Percentiles rank a stretch among this genome's conserved stretches.
These are phyloP conservation scores for Bolinopsis microptera DNA, from an alignment of 37 sponge, comb jelly and placozoan species.

Conservation along the genomic window DNA sequence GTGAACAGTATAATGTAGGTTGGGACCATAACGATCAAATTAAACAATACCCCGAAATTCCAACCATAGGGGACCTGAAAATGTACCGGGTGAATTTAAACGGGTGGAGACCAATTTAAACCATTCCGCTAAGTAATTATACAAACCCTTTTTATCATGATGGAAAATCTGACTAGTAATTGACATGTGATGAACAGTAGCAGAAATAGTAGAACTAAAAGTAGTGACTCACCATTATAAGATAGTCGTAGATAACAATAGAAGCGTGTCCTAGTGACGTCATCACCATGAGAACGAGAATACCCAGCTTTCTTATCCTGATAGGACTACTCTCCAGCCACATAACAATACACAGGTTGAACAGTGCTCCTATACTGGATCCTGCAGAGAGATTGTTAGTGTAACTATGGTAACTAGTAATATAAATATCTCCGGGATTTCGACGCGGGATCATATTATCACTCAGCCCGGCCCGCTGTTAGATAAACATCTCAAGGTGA, in stretches of 20 bases:
- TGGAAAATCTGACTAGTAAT: too few relatives aligned
- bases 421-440: too few relatives aligned
- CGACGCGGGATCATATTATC: neutral
- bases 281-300: constrained; percentile 5
- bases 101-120: too few relatives aligned
- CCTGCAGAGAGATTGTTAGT: neutral
- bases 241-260: neutral
- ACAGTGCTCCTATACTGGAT: neutral
- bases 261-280: constrained; percentile 12
- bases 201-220: constrained; percentile 11
- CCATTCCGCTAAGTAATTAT: too few relatives aligned
- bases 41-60: neutral
- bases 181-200: too few relatives aligned
- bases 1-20: neutral
- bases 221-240: constrained; percentile 4
- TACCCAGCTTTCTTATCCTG: neutral
- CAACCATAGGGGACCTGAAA: neutral
- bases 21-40: neutral
- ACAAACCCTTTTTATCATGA: too few relatives aligned
- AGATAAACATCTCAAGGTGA: too few relatives aligned
- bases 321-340: constrained; percentile 16
- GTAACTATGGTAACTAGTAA: too few relatives aligned
- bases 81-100: neutral
- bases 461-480: neutral
- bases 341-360: constrained; percentile 14